Evolutionary conservation across 30 jellyfish, hydroid and myxozoan genomes (phyloP).

Genomic region (Aurelia sp.): DNA sequence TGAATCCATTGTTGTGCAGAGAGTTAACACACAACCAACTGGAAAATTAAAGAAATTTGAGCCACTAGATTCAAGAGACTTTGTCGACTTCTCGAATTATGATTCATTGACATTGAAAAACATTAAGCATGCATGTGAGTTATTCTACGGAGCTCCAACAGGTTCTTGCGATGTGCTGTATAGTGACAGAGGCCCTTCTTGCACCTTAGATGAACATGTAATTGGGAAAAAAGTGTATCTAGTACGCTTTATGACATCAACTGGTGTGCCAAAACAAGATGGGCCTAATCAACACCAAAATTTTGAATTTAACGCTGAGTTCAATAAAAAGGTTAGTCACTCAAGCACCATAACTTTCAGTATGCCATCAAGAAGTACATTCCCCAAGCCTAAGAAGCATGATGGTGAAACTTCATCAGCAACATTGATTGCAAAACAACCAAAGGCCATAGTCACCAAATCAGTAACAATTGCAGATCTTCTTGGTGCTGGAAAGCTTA

Average conservation of each 20-base stretch:
- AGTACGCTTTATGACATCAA: constrained; percentile 20
- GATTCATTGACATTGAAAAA: constrained; percentile 4
- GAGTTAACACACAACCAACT: constrained; percentile 29
- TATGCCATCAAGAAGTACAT: constrained; percentile 23
- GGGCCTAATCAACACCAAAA: constrained; percentile 16
- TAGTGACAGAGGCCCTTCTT: constrained; percentile 41
- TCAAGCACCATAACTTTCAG: constrained; percentile 18
- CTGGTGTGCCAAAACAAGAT: background rate
- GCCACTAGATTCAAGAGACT: constrained; percentile 22
- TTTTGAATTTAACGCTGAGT: constrained; percentile 16
- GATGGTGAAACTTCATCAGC: constrained; percentile 10
- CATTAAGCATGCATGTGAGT: constrained; percentile 42
- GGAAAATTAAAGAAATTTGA: constrained; percentile 32
- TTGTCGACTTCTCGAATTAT: constrained; percentile 19
- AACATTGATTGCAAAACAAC: background rate
- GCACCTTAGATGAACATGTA: background rate
- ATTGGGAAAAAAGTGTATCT: constrained; percentile 16
- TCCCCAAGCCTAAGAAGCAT: constrained; percentile 5
- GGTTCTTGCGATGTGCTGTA: constrained; percentile 31
- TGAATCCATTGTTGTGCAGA: constrained; percentile 23
- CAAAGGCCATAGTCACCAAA: constrained; percentile 4
- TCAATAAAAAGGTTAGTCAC: constrained; percentile 7
- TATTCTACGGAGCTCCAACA: constrained; percentile 19
- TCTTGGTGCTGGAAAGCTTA: constrained; percentile 28
- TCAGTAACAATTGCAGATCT: constrained; percentile 27